These are phyloP conservation scores for Bungarus multicinctus DNA, from an alignment of 2,113 vertebrate species.

Conservation along the genomic window DNA sequence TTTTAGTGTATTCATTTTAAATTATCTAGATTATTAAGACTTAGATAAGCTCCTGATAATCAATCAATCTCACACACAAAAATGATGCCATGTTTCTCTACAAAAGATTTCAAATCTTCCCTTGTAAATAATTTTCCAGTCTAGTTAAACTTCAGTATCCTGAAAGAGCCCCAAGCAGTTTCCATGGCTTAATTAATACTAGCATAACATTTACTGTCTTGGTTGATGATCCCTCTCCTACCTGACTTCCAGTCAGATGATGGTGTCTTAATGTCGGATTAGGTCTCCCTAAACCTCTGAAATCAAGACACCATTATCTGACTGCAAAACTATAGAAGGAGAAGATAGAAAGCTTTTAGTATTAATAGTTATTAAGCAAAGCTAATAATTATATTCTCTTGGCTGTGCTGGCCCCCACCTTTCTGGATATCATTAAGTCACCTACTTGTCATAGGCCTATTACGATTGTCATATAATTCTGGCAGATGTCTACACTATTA, in stretches of 20 bases:
- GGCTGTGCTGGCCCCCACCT: background rate
- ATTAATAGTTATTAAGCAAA: background rate
- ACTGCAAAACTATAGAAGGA: background rate
- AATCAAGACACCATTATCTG: background rate
- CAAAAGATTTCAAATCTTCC: background rate
- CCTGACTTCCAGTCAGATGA: background rate
- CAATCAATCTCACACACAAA: background rate
- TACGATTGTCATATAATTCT: background rate
- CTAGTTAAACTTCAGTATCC: background rate
- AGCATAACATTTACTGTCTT: background rate
- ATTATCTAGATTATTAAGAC: background rate
- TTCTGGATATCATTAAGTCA: background rate
- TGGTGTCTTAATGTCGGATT: background rate
- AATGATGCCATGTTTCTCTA: background rate
- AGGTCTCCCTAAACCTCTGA: background rate
- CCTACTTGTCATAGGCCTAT: background rate
- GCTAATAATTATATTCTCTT: background rate
- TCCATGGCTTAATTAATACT: background rate
- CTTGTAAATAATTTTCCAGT: background rate
- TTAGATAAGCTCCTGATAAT: background rate
- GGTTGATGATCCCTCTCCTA: background rate
- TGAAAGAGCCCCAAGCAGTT: background rate
- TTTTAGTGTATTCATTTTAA: too few relatives aligned
- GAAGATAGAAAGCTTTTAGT: background rate
- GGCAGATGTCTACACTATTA: background rate